Evolutionary conservation across 1,140 invertebrate genomes (phyloP), one percentile per base, ranked within the genome.

Genomic region (Panagrolaimus sp.): DNA sequence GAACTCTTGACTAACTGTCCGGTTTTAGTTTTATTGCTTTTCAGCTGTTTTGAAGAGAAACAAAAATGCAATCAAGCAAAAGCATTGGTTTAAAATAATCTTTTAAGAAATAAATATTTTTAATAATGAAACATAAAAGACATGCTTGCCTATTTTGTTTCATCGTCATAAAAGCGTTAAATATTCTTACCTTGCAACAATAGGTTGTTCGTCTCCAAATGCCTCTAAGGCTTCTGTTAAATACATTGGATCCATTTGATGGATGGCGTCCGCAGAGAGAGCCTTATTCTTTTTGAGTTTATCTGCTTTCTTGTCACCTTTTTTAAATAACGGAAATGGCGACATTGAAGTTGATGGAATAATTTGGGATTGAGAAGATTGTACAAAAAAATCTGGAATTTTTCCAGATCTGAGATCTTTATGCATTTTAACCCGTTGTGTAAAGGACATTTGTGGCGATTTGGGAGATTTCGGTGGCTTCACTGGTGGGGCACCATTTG

Each of bases 171-270:
- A 5, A 69, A 3, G 16, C 48, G 48, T 27, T 20, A 14, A 48
- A 38, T 38, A 4, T 38, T 2, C 72, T 57, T 66, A 75, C 74
- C 74, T 77, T 31, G 74, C 74, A n/a, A 75, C 74, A 20, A 66
- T 69, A 23, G 74, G 74, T 57, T 76, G 74, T 38, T 74, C 70
- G 63, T 74, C 73, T 11, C 75, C 74, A 61, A 76, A 57, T 23
- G 76, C 71, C 31, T 74, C 38, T 20, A 76, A 51, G 2, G 74
- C 74, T 61, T 76, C 74, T 20, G 67, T 73, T 42, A 76, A 63
- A 27, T 78, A 69, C 13, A 42, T 68, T 16, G 74, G 66, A 63
- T 76, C 74, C n/a, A 76, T 20, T 25, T 76, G 61, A 53, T 65
- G 45, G 31, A 76, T 74, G 20, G 64, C 68, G 53, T 76, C 74